These are phyloP conservation scores for Pyxicephalus adspersus DNA, from an alignment of 2,113 vertebrate genomes.

Conservation along the genomic window DNA sequence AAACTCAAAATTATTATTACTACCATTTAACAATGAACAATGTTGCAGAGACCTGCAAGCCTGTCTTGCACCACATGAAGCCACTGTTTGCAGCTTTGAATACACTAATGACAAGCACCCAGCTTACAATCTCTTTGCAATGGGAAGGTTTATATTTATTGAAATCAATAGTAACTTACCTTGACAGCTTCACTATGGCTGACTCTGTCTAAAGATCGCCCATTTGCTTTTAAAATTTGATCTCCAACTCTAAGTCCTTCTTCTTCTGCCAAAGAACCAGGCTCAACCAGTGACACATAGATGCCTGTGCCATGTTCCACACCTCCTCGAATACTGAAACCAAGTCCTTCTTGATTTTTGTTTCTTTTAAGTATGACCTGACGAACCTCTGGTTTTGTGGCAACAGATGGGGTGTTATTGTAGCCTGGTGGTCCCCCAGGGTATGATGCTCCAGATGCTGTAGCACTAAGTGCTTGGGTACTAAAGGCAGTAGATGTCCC, in stretches of 20 bases:
- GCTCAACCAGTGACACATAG: conserved; percentile 95
- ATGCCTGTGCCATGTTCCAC: conserved; percentile 96
- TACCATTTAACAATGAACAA: background rate
- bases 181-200: conserved; percentile 94
- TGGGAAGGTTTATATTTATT: background rate
- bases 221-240: conserved; percentile 94
- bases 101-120: background rate
- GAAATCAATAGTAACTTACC: conserved; percentile 69
- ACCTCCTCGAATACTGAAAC: conserved; percentile 96
- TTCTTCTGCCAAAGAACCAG: conserved; percentile 90
- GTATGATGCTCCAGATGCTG: conserved; percentile 61
- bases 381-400: conserved; percentile 73
- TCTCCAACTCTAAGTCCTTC: conserved; percentile 91
- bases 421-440: conserved; percentile 61
- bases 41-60: background rate
- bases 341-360: conserved; percentile 92
- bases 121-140: background rate
- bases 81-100: background rate
- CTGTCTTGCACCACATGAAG: background rate
- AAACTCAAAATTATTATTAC: background rate
- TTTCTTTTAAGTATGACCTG: conserved; percentile 86
- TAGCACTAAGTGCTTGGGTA: conserved; percentile 61
- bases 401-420: conserved; percentile 70
- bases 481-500: conserved; percentile 68
- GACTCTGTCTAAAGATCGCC: conserved; percentile 87